These are phyloP conservation scores for Chelonoidis abingdonii DNA, from an alignment of 2,113 vertebrate genomes.

Conservation along the genomic window DNA sequence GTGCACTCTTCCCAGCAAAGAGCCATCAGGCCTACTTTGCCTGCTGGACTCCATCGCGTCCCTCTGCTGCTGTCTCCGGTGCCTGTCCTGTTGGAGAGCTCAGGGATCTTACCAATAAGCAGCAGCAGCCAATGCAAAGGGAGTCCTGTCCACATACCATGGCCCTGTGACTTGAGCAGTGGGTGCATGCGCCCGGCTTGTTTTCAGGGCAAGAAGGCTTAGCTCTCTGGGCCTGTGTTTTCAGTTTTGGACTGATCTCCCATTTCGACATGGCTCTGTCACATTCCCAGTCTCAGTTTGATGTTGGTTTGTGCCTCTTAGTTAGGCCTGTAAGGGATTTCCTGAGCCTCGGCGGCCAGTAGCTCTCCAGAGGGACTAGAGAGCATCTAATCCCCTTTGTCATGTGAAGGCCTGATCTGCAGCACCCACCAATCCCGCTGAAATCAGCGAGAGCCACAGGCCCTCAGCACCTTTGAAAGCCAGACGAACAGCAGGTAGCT, in stretches of 20 bases:
- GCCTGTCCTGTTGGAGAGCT: not conserved
- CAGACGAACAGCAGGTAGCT: rapidly evolving
- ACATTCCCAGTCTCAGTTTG: rapidly evolving
- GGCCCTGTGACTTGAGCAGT: not conserved
- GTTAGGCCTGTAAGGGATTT: too few species aligned
- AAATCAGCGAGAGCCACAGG: rapidly evolving
- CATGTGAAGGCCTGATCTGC: not conserved
- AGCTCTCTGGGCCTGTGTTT: not conserved
- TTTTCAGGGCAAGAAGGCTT: not conserved
- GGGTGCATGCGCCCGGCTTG: not conserved
- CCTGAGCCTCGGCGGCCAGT: not conserved
- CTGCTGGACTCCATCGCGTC: too few species aligned
- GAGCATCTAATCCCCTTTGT: not conserved
- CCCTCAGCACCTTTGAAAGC: not conserved
- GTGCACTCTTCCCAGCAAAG: not conserved
- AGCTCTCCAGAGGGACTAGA: not conserved
- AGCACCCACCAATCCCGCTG: rapidly evolving
- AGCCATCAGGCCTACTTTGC: not conserved
- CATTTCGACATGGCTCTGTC: not conserved
- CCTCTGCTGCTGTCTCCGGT: too few species aligned
- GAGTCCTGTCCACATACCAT: not conserved
- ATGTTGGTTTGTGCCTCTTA: too few species aligned
- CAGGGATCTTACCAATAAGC: not conserved
- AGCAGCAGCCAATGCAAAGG: not conserved
- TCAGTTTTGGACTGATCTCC: not conserved